Evolutionary conservation across 2,888 invertebrate genomes (phyloP).

Genomic region (Nomada goodeniana): DNA sequence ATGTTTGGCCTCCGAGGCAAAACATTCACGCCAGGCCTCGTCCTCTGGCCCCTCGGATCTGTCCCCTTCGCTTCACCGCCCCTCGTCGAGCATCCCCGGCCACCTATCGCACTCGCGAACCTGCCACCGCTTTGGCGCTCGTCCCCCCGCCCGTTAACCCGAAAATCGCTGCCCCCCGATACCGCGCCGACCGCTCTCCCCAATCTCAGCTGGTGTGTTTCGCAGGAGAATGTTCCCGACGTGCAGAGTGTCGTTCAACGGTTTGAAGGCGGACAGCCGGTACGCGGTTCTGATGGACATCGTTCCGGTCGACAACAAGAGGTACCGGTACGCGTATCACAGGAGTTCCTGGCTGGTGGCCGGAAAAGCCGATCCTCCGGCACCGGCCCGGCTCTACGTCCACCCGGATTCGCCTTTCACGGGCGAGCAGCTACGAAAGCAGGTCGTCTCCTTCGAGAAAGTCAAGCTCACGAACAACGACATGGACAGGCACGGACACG

Average conservation of each 20-base stretch:
- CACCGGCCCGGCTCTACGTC: constrained; percentile 95
- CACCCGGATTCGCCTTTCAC: constrained; percentile 99
- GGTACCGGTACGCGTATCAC: constrained; percentile 99
- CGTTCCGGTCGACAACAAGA: constrained; percentile 97
- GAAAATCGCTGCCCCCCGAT: constrained; percentile 48
- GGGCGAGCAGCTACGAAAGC: constrained; percentile 97
- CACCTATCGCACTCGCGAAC: constrained; percentile 26
- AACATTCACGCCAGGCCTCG: constrained; percentile 76
- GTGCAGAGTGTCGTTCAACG: constrained; percentile 96
- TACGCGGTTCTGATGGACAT: constrained; percentile 98
- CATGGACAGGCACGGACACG: constrained; percentile 98
- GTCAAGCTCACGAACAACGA: constrained; percentile 99
- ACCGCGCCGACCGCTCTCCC: too few relatives aligned
- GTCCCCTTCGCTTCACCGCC: background rate
- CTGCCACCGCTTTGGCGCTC: constrained; percentile 34
- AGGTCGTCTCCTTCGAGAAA: constrained; percentile 99
- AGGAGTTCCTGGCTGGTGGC: constrained; percentile 99
- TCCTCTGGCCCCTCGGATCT: constrained; percentile 46
- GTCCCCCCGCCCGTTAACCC: constrained; percentile 60
- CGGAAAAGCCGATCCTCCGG: constrained; percentile 98
- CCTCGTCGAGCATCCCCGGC: background rate
- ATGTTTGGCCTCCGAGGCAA: constrained; percentile 82
- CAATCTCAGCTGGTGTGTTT: constrained; percentile 27
- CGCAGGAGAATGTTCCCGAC: constrained; percentile 99
- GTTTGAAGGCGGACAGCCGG: constrained; percentile 91